Evolutionary conservation across 2,888 invertebrate species (phyloP).

Genomic region (Amphipyra tragopoginis): DNA sequence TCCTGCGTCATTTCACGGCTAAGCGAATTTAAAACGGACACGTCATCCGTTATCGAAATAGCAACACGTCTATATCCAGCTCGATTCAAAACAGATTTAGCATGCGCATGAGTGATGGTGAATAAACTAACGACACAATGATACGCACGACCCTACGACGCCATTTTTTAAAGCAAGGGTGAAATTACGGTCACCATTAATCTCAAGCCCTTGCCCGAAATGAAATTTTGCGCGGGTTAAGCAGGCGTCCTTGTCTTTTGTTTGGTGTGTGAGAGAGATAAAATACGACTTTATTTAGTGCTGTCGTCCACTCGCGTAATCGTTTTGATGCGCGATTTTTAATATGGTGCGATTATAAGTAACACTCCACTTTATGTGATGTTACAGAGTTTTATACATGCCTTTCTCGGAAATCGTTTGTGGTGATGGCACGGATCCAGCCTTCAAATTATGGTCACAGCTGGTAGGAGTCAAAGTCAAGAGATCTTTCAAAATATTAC

Average conservation of each 20-base stretch:
- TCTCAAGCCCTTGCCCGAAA: slow-evolving; percentile 67
- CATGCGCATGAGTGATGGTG: slow-evolving; percentile 82
- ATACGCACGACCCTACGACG: slow-evolving; percentile 78
- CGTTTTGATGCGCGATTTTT: slow-evolving; percentile 33
- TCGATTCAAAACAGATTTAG: slow-evolving; percentile 73
- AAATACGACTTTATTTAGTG: slow-evolving; percentile 9
- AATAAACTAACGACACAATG: slow-evolving; percentile 79
- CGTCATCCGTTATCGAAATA: slow-evolving; percentile 56
- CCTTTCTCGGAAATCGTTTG: too few relatives aligned
- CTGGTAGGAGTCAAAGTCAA: too few relatives aligned
- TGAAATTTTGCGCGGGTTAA: slow-evolving; percentile 47
- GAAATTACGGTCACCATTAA: slow-evolving; percentile 77
- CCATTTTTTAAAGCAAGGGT: slow-evolving; percentile 81
- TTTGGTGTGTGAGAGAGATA: slow-evolving; percentile 2
- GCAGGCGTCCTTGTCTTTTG: slow-evolving; percentile 23
- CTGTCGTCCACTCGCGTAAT: slow-evolving; percentile 35
- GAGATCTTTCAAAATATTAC: too few relatives aligned
- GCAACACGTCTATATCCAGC: slow-evolving; percentile 52
- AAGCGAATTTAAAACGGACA: slow-evolving; percentile 45
- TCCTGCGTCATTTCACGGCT: slow-evolving; percentile 18
- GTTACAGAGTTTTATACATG: too few relatives aligned
- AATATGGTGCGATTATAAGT: slow-evolving; percentile 29
- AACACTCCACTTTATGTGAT: neutral
- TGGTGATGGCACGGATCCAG: too few relatives aligned
- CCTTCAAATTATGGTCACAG: too few relatives aligned